Base-by-base conservation (phyloP, 1,140 invertebrate genomes). In the Zeugodacus cucurbitae region DNA sequence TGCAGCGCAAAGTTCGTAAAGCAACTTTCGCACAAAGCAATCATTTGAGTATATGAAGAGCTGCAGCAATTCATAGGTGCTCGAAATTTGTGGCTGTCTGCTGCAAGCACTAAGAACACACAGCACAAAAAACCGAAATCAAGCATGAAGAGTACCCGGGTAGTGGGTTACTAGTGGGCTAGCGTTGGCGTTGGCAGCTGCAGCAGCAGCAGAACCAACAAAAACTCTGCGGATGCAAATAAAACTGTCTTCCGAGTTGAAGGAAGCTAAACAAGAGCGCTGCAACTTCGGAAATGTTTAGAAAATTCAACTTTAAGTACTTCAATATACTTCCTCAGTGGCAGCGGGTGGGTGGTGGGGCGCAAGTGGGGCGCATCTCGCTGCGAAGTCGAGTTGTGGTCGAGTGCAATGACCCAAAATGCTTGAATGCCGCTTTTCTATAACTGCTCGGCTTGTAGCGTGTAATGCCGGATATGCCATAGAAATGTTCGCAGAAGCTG, bases 241-340 rank as follows among this genome's bases (percentile, higher is more conserved):
- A 67, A 67, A 67, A 67, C 64, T 67, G 64, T 67, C 64, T 67
- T 67, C 64, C 29, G 14, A 67, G 64, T 67, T 67, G 64, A n/a
- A 67, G 64, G 29, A 67, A 67, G 64, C 64, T 32, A 34, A 67
- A 67, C 14, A 67, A 67, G 29, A 17, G 29, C 64, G 26, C 58
- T n/a, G n/a, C n/a, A 67, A 67, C 26, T 67, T 67, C 64, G 64
- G 64, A 67, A 67, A 32, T 67, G 64, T 32, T 67, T 67, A 67
- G 64, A 67, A 67, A 67, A 67, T 26, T 67, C 14, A 67, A 67
- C 64, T 67, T 67, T 67, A 67, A 67, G 64, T 67, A 67, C 64
- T 67, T 34, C 26, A 67, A 32, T 32, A 32, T 4, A 32, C 64
- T 32, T 32, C 17, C 4, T 67, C 64, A 17, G 10, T 62, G 29